Base-by-base conservation (phyloP, 92 coral and sea anemone species). In the Phenganax marumi region DNA sequence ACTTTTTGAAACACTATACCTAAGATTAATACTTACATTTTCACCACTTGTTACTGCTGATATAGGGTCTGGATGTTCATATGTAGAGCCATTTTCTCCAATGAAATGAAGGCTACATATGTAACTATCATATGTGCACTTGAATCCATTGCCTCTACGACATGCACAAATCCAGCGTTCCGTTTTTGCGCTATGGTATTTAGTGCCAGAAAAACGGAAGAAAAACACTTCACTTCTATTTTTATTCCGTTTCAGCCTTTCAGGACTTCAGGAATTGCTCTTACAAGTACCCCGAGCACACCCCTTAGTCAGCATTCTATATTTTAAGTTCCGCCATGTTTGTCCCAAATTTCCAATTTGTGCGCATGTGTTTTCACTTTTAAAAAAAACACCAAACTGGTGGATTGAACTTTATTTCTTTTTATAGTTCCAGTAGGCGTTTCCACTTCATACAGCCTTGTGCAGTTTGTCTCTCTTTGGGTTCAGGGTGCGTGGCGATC, bases 401-500 rank as follows among this genome's bases (percentile, higher is more conserved):
- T n/a, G n/a, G n/a, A 52, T 47, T 85, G 89, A 13, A 66, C 82
- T 10, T 82, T 18, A 56, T 56, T 76, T 1, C 81, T 24, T 46
- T 76, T 76, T 7, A 56, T 56, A 6, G 47, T 46, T 24, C 69
- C 81, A 57, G 68, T 56, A 39, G 81, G 81, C 10, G 81, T 76
- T 10, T 76, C 81, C 19, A 75, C 50, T 75, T 75, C 68, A 25
- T 75, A 75, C n/a, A 52, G 80, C 55, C 80, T 19, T 54, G 85
- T 72, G 18, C 62, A 70, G 14, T 80, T 76, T 47, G 85, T 84
- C 6, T 47, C 61, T 54, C 24, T 51, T 56, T n/a, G 69, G 82
- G 77, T 10, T 50, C 68, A 23, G 25, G 52, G 11, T 79, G 85
- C 75, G 82, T 77, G 6, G 75, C 61, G 58, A 72, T 68, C 19